Evolutionary conservation across 2,113 vertebrate species (phyloP).

Genomic region (Todiramphus saurophagus): DNA sequence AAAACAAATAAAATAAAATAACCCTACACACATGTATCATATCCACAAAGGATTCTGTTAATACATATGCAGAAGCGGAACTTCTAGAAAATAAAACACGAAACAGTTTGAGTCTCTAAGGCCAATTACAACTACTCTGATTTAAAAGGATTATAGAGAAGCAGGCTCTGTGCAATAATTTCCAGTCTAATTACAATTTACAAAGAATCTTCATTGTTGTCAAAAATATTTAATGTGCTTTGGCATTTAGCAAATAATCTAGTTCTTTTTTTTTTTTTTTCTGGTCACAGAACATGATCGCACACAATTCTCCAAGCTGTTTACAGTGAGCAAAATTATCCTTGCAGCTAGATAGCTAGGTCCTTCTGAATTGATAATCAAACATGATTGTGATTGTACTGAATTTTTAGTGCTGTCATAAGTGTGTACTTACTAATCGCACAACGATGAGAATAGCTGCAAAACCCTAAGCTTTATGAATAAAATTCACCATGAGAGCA

Average conservation of each 20-base stretch:
- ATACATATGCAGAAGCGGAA: constrained; percentile 74
- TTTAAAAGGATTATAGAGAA: constrained; percentile 75
- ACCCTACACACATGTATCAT: constrained; percentile 34
- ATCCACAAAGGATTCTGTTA: constrained; percentile 68
- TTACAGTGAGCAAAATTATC: constrained; percentile 69
- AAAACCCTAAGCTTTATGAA: constrained; percentile 52
- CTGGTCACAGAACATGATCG: constrained; percentile 71
- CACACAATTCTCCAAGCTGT: constrained; percentile 69
- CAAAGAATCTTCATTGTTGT: constrained; percentile 76
- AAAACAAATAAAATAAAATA: constrained; percentile 71
- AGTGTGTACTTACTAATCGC: constrained; percentile 58
- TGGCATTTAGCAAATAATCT: constrained; percentile 76
- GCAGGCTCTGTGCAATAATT: constrained; percentile 74
- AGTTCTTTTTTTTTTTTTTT: constrained; percentile 50
- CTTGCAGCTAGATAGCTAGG: constrained; percentile 59
- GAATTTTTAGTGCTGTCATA: constrained; percentile 54
- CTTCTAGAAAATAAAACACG: constrained; percentile 71
- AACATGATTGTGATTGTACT: constrained; percentile 62
- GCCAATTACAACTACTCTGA: constrained; percentile 76
- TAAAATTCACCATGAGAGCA: constrained; percentile 44
- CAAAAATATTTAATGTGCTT: constrained; percentile 76
- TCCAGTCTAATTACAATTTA: constrained; percentile 77
- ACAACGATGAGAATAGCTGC: constrained; percentile 8
- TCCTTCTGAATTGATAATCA: constrained; percentile 67
- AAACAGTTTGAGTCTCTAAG: constrained; percentile 72